Evolutionary conservation across 2,797 vertebrate species (phyloP).

Genomic region (Schizothorax lantsangensis): DNA sequence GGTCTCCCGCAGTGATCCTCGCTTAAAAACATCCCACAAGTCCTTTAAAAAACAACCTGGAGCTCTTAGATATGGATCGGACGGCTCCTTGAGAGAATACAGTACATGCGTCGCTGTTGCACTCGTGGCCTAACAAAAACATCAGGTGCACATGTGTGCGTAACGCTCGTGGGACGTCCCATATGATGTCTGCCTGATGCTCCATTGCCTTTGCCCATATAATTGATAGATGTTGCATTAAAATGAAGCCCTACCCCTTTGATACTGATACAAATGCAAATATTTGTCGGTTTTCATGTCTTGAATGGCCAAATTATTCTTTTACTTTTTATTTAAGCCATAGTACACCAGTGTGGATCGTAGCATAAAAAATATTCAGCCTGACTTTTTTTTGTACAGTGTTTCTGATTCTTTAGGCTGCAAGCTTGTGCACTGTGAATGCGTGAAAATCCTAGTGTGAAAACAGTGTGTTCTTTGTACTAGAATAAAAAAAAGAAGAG

Average conservation of each 20-base stretch:
- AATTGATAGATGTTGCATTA: conserved; percentile 9
- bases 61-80: conserved; percentile 17
- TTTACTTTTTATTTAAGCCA: conserved; percentile 69
- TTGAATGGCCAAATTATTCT: conserved; percentile 53
- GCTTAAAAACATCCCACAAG: not conserved
- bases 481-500: conserved; percentile 82
- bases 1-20: conserved; percentile 8
- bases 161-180: not conserved
- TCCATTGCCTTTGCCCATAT: not conserved
- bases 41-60: conserved; percentile 1
- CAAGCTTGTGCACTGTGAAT: conserved; percentile 96
- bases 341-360: conserved; percentile 64
- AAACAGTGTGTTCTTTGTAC: conserved; percentile 90
- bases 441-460: conserved; percentile 93
- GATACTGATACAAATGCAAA: conserved; percentile 12
- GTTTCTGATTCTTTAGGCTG: conserved; percentile 83
- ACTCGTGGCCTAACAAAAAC: conserved; percentile 12
- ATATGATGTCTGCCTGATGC: not conserved
- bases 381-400: conserved; percentile 71
- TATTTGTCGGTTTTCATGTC: conserved; percentile 51
- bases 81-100: not conserved
- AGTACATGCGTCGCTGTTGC: not conserved
- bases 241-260: conserved; percentile 29
- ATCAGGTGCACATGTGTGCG: not conserved
- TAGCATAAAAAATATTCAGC: conserved; percentile 54